A percentile compares a stretch with the other conserved stretches of the same genome.
phyloP scores from a whole-genome alignment of 2,797 vertebrate genomes.

The Oryzias sinensis region DNA sequence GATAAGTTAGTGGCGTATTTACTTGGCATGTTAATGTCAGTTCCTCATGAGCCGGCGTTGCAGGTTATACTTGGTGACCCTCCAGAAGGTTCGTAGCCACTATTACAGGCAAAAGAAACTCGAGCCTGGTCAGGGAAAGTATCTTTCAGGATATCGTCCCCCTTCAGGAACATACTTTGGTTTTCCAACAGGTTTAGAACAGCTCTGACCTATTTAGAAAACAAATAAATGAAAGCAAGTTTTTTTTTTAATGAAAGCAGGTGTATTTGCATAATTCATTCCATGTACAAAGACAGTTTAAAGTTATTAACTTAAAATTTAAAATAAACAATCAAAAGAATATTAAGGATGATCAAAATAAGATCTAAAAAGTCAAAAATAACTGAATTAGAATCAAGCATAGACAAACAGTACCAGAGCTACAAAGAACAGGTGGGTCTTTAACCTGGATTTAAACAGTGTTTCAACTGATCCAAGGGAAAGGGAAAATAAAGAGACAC shows the following conservation, averaged over 20 bases:
- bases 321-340: too few species aligned
- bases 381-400: too few species aligned
- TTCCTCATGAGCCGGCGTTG: slow-evolving; percentile 8
- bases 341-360: too few species aligned
- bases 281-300: too few species aligned
- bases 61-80: slow-evolving; percentile 11
- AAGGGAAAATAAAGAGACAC: background rate
- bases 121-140: background rate
- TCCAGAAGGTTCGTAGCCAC: background rate
- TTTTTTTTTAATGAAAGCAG: background rate
- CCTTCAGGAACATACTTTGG: slow-evolving; percentile 15
- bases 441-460: too few species aligned
- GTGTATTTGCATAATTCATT: too few species aligned
- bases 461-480: too few species aligned
- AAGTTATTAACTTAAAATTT: too few species aligned
- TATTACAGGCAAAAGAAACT: slow-evolving; percentile 24
- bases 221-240: background rate
- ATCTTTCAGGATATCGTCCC: accelerated
- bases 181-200: slow-evolving; percentile 6
- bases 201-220: slow-evolving; percentile 36
- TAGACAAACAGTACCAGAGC: too few species aligned
- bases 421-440: too few species aligned
- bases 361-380: too few species aligned
- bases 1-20: slow-evolving; percentile 25
- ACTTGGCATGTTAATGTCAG: slow-evolving; percentile 49